A percentile compares a stretch with the other conserved stretches of the same genome.
Conservation (phyloP, 2,113 vertebrate genomes). For the Gnathonemus longibarbis region DNA sequence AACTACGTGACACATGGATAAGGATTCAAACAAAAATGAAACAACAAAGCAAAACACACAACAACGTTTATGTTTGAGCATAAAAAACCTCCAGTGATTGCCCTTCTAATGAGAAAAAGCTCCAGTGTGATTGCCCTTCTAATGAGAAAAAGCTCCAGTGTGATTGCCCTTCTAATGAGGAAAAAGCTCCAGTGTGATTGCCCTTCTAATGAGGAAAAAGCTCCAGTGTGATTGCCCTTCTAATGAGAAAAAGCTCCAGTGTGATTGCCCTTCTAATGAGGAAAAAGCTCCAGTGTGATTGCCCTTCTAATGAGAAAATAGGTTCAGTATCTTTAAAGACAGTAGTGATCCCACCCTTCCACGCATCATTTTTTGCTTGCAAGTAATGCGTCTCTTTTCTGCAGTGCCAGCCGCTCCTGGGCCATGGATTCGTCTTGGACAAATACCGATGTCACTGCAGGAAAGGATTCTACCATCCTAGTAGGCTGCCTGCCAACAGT, state of each 20-base stretch:
- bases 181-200: background rate
- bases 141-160: too few relatives aligned
- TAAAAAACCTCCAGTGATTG: background rate
- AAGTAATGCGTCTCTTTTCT: slow-evolving; percentile 18
- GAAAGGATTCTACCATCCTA: slow-evolving; percentile 88
- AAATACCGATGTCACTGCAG: slow-evolving; percentile 94
- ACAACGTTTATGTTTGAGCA: background rate
- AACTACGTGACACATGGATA: background rate
- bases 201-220: background rate
- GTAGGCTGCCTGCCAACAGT: slow-evolving; percentile 77
- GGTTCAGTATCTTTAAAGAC: background rate
- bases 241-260: too few relatives aligned
- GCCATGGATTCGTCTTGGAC: slow-evolving; percentile 93
- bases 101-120: background rate
- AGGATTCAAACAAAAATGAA: background rate
- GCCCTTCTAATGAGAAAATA: background rate
- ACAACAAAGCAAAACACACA: background rate
- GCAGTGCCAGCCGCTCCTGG: slow-evolving; percentile 85
- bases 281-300: background rate
- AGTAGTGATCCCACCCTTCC: background rate
- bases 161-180: too few relatives aligned
- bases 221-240: background rate
- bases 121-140: too few relatives aligned
- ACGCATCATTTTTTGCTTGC: background rate
- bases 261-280: too few relatives aligned